A percentile compares a stretch with the other conserved stretches of the same genome.
Conservation (phyloP, 2,888 invertebrate species). For the Caenorhabditis japonica region DNA sequence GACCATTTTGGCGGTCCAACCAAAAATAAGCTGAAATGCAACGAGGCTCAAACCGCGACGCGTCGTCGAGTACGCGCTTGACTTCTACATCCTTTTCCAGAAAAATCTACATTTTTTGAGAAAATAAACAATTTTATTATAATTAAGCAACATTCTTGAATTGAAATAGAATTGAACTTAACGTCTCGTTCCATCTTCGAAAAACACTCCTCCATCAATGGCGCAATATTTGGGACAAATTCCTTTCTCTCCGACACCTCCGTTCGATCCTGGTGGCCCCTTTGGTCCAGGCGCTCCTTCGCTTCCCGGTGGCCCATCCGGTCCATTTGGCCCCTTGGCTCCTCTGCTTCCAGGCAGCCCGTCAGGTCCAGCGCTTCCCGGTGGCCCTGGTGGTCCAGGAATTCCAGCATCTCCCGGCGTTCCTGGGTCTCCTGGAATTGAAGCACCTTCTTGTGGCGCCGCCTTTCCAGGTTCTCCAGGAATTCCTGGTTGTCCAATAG, state of each 20-base stretch:
- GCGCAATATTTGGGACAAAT: conserved; percentile 64
- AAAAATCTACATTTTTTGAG: too few species aligned
- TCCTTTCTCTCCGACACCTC: conserved; percentile 52
- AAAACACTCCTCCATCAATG: conserved; percentile 68
- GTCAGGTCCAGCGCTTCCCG: conserved; percentile 3
- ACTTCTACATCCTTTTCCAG: too few species aligned
- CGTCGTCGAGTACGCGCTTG: too few species aligned
- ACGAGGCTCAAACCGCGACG: too few species aligned
- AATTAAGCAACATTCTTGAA: too few species aligned
- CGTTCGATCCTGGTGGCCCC: conserved; percentile 49
- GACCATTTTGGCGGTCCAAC: too few species aligned
- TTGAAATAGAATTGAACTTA: conserved; percentile 16
- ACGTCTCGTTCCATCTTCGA: conserved; percentile 65
- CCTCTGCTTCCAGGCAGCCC: conserved; percentile 37
- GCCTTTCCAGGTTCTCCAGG: conserved; percentile 54
- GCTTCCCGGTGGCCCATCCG: conserved; percentile 52
- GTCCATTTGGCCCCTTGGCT: conserved; percentile 49
- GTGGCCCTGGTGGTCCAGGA: conserved; percentile 56
- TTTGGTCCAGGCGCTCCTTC: conserved; percentile 44
- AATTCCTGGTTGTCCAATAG: conserved; percentile 50
- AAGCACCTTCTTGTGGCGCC: conserved; percentile 49
- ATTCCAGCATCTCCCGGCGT: conserved; percentile 54
- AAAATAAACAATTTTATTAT: not conserved
- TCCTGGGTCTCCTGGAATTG: conserved; percentile 56
- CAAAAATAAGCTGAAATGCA: too few species aligned